These are phyloP conservation scores for Naja naja DNA, from an alignment of 2,113 vertebrate species.

Conservation along the genomic window DNA sequence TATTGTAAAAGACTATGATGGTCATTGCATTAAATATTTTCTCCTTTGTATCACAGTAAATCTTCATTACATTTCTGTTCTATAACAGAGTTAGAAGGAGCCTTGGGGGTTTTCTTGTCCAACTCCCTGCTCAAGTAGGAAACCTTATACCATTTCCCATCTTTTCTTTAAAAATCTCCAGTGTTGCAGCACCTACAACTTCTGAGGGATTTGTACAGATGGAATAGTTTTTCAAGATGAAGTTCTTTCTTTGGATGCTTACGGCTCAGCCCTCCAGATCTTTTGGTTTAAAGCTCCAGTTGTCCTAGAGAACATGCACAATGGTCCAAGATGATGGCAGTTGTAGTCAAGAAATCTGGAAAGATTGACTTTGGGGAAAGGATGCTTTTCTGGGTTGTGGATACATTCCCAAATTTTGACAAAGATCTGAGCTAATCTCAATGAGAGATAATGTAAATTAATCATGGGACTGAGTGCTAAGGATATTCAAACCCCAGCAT, in stretches of 20 bases:
- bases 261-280: not conserved
- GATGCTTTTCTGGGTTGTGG: not conserved
- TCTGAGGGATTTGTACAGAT: not conserved
- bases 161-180: not conserved
- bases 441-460: not conserved
- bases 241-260: no score
- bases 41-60: not conserved
- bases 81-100: not conserved
- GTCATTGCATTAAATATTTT: not conserved
- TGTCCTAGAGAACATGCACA: no score
- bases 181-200: not conserved
- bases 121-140: no score
- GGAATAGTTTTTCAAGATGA: not conserved
- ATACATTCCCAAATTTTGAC: not conserved
- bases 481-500: rapidly evolving
- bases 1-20: not conserved
- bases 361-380: not conserved
- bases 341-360: not conserved
- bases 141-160: not conserved
- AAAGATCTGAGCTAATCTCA: no score
- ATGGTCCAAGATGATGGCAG: not conserved
- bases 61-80: not conserved
- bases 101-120: not conserved
- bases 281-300: no score
- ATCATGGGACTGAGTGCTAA: not conserved